Conservation (phyloP, 2,888 invertebrate genomes). For the Melanchra persicariae region DNA sequence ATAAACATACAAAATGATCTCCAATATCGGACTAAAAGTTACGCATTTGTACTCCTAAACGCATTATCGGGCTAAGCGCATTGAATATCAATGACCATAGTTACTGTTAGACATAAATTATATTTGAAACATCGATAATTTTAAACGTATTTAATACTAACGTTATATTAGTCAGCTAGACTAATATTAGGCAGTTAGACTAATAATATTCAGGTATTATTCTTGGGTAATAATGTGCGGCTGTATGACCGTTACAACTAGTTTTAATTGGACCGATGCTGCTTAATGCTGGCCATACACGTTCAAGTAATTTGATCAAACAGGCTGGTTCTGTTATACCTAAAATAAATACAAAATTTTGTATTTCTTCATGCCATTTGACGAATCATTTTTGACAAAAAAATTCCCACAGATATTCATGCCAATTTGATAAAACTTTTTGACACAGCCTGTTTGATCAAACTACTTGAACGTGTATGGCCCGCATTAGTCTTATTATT, state of each 20-base stretch:
- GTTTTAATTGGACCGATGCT: conserved; percentile 17
- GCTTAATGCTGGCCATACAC: no score
- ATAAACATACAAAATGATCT: conserved; percentile 43
- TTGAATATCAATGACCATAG: conserved; percentile 53
- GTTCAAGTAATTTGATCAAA: no score
- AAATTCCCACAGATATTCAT: no score
- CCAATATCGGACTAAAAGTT: conserved; percentile 48
- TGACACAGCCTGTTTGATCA: no score
- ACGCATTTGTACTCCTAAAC: conserved; percentile 44
- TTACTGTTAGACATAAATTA: conserved; percentile 57
- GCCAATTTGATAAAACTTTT: no score
- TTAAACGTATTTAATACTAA: conserved; percentile 51
- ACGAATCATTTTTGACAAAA: no score
- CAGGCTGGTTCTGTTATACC: no score
- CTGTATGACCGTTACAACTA: conserved; percentile 16
- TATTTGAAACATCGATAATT: conserved; percentile 59
- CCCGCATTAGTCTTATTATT: neutral
- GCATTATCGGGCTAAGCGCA: conserved; percentile 55
- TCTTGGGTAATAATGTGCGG: conserved; percentile 15
- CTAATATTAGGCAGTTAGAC: conserved; percentile 18
- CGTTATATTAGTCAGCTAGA: conserved; percentile 11
- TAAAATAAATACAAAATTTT: no score
- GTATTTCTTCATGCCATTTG: no score
- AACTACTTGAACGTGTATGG: no score
- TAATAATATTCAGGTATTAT: conserved; percentile 29